Conservation (phyloP, 2,113 vertebrate species). For the Cyprinus carpio region DNA sequence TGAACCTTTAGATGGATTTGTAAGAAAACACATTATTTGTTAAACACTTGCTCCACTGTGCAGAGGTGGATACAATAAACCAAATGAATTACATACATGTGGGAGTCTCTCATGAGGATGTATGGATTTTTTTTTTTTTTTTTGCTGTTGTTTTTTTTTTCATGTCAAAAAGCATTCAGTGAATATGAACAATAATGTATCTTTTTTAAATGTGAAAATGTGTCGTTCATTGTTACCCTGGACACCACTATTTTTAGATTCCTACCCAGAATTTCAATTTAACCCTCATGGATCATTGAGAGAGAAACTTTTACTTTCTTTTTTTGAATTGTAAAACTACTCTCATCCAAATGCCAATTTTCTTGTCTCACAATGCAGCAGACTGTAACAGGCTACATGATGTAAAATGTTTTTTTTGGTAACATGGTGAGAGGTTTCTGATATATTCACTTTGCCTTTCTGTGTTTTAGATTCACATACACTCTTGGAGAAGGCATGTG, state of each 20-base stretch:
- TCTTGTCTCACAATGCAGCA: background rate
- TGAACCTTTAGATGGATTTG: background rate
- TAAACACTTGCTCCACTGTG: background rate
- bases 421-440: conserved; percentile 4
- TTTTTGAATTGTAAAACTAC: background rate
- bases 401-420: background rate
- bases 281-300: background rate
- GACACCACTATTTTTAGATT: background rate
- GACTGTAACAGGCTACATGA: background rate
- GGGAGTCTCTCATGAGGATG: conserved; percentile 9
- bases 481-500: conserved; percentile 98
- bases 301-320: background rate
- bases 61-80: conserved; percentile 2
- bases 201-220: background rate
- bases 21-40: conserved; percentile 15
- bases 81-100: background rate
- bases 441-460: background rate
- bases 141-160: background rate
- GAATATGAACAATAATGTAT: background rate
- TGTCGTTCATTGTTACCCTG: background rate
- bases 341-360: conserved; percentile 7
- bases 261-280: background rate
- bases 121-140: background rate
- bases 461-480: conserved; percentile 89
- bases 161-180: background rate